Evolutionary conservation across 2,797 vertebrate genomes (phyloP), one percentile per base, ranked within the genome.

Genomic region (Sebastes paucispinis): DNA sequence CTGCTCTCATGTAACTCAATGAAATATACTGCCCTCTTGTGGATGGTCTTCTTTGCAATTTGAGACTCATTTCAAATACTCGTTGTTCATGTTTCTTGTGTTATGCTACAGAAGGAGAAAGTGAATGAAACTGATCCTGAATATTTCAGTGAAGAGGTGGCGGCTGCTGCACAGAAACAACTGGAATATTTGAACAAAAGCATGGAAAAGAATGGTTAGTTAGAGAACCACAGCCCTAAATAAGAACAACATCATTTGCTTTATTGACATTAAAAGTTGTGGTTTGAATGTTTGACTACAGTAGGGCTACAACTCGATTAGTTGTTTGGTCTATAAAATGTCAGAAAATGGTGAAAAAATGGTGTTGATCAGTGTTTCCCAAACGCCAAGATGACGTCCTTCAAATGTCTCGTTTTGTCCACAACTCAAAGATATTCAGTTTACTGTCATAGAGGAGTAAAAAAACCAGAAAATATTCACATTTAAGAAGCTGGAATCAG

Each of bases 171-270:
- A 3, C 92, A 94, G 5, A 92, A 95, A 11, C 90, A 97, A 39
- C 80, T 99, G 75, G 94, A 94, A 0, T 64, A 22, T 62, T 52
- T 97, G 54, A 96, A 93, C 85, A 92, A 95, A 77, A 97, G 79
- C 90, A 94, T 97, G 95, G 92, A 96, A 3, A 91, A 91, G 54
- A 96, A 96, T 29, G 97, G 97, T 98, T 11, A 71, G 82, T 62
- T 6, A 47, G 12, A 47, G 47, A 55, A 18, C 11, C 24, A 27
- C 65, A 67, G 20, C 7, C 4, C 3, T 1, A 34, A 8, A 52
- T 16, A 36, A 50, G 10, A 52, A 5, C 36, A 13, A 3, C 14
- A 25, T 50, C 1, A 13, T 65, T 27, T 52, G 1, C 18, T 34
- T 52, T 6, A 20, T 54, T 47, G 13, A 20, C 13, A 47, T 31